phyloP scores from a whole-genome alignment of 2,888 invertebrate genomes.

The Meta bourneti region DNA sequence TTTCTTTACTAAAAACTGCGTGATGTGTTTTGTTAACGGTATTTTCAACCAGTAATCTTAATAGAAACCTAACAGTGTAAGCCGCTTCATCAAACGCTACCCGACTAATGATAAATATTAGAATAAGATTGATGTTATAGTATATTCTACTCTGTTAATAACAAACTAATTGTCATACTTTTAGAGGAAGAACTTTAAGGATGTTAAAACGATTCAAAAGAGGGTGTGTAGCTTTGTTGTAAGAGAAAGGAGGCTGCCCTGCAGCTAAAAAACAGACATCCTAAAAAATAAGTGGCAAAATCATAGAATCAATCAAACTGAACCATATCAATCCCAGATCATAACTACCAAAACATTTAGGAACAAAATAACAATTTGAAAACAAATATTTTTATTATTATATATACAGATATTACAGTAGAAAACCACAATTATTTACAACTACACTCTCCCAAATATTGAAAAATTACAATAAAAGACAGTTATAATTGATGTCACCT shows the following conservation, averaged over 20 bases:
- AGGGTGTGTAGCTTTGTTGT: slow-evolving; percentile 89
- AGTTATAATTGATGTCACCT: slow-evolving; percentile 82
- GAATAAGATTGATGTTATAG: not conserved
- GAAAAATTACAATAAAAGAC: not conserved
- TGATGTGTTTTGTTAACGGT: too few species aligned
- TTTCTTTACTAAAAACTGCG: too few species aligned
- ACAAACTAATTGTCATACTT: not conserved
- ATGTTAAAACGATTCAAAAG: slow-evolving; percentile 89
- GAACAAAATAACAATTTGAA: too few species aligned
- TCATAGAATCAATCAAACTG: not conserved
- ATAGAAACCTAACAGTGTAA: too few species aligned
- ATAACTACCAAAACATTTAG: not conserved
- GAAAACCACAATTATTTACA: not conserved
- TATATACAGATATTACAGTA: not conserved
- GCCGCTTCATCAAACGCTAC: not conserved
- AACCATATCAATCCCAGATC: not conserved
- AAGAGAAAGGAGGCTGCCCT: slow-evolving; percentile 90
- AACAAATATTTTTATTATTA: not conserved
- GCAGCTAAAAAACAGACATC: slow-evolving; percentile 89
- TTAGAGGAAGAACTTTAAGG: slow-evolving; percentile 89
- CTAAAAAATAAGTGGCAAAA: slow-evolving; percentile 81
- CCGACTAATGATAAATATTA: not conserved
- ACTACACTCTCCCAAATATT: not conserved
- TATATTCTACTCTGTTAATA: not conserved
- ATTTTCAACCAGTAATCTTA: too few species aligned